Conservation (phyloP, 2,888 invertebrate genomes). For the Stenoptilia bipunctidactyla region DNA sequence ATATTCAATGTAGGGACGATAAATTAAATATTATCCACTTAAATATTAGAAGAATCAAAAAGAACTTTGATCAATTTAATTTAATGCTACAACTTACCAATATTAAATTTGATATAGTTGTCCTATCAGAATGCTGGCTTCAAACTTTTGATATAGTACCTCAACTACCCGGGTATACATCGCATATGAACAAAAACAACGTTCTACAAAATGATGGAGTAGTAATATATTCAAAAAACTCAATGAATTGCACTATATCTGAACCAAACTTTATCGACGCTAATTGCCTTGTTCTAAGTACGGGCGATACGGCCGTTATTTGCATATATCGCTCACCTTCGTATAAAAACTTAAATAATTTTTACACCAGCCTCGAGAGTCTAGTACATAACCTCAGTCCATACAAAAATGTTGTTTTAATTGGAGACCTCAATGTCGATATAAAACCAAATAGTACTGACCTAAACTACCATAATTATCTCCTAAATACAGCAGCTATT, state of each 20-base stretch:
- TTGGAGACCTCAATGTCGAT: too few relatives aligned
- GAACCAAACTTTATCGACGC: not conserved
- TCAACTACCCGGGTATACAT: slow-evolving; percentile 4
- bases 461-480: too few relatives aligned
- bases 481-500: too few relatives aligned
- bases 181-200: slow-evolving; percentile 2
- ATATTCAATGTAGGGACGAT: not conserved
- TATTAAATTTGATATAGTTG: slow-evolving; percentile 6
- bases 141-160: not conserved
- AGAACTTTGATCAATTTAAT: slow-evolving; percentile 8
- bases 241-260: not conserved
- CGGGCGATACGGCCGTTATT: not conserved
- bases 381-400: not conserved
- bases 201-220: slow-evolving; percentile 12
- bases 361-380: not conserved
- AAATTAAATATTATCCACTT: slow-evolving; percentile 6
- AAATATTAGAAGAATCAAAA: slow-evolving; percentile 12
- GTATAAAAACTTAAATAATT: not conserved
- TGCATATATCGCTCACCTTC: not conserved
- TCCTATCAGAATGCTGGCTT: slow-evolving; percentile 12
- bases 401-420: not conserved
- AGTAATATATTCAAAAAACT: slow-evolving; percentile 5
- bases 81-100: not conserved
- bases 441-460: too few relatives aligned
- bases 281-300: not conserved